These are phyloP conservation scores for Eulacestoma nigropectus DNA, from an alignment of 2,113 vertebrate species.

Conservation along the genomic window DNA sequence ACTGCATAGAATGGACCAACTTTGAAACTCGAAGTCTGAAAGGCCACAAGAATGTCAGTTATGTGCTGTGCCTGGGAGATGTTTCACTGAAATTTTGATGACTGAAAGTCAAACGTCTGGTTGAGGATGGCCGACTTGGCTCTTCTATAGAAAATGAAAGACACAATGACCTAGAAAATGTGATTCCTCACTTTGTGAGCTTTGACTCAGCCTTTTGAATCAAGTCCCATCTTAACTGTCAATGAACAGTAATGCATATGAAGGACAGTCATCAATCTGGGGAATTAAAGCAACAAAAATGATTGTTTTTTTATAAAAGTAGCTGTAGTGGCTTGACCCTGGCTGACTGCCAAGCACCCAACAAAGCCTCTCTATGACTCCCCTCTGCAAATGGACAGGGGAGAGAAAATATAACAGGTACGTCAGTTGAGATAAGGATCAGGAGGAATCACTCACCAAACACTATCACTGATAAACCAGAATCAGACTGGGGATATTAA, in stretches of 20 bases:
- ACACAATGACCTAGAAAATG: not conserved
- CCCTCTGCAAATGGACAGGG: not conserved
- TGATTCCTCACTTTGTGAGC: not conserved
- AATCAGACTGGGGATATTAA: not conserved
- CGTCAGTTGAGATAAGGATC: not conserved
- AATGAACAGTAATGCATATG: not conserved
- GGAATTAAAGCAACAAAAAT: not conserved
- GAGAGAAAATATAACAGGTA: not conserved
- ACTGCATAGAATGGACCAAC: not conserved
- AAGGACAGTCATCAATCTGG: not conserved
- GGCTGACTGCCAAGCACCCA: not conserved
- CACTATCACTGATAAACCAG: not conserved
- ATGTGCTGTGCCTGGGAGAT: rapidly evolving
- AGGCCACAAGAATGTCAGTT: not conserved
- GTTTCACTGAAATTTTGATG: not conserved
- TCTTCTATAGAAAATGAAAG: not conserved
- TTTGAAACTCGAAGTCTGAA: not conserved
- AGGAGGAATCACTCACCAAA: not conserved
- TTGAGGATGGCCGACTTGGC: not conserved
- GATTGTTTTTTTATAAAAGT: not conserved
- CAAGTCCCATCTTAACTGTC: not conserved
- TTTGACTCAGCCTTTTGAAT: not conserved
- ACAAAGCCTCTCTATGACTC: not conserved
- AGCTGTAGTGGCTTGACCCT: not conserved
- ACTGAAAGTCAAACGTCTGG: not conserved